These are phyloP conservation scores for Cynocephalus volans DNA, from an alignment of 2,113 vertebrate species.

Conservation along the genomic window DNA sequence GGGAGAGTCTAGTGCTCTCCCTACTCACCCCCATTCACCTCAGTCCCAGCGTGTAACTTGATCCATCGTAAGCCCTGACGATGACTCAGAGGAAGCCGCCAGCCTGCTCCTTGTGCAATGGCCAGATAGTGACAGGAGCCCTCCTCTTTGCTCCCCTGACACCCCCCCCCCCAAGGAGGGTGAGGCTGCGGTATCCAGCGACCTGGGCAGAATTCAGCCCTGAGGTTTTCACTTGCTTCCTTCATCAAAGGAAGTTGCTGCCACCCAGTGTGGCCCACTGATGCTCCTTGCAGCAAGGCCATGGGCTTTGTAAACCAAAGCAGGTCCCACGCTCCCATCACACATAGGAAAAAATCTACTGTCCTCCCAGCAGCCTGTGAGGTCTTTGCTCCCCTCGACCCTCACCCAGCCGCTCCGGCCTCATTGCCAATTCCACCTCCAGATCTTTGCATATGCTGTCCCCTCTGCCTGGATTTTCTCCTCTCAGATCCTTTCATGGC, in stretches of 20 bases:
- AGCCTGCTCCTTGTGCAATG: conserved; percentile 24
- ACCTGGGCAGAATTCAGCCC: neutral
- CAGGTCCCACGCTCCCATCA: neutral
- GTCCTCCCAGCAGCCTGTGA: fast-evolving
- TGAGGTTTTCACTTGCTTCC: neutral
- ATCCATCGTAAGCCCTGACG: neutral
- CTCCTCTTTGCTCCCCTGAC: neutral
- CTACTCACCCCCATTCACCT: neutral
- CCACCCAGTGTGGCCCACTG: neutral
- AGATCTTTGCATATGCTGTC: neutral
- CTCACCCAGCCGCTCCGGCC: neutral
- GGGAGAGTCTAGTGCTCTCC: neutral
- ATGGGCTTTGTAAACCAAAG: neutral
- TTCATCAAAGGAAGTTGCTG: neutral
- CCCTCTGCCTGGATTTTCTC: neutral
- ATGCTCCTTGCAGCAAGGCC: neutral
- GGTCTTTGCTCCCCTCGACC: neutral
- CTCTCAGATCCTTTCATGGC: too few relatives aligned
- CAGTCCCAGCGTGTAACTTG: neutral
- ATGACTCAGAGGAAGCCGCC: conserved; percentile 70
- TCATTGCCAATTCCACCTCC: neutral
- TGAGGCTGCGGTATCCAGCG: neutral
- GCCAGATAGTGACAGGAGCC: neutral
- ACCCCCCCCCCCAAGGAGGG: neutral
- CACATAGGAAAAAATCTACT: neutral